phyloP scores from a whole-genome alignment of 1,140 invertebrate genomes.

The Trachymyrmex cornetzi region DNA sequence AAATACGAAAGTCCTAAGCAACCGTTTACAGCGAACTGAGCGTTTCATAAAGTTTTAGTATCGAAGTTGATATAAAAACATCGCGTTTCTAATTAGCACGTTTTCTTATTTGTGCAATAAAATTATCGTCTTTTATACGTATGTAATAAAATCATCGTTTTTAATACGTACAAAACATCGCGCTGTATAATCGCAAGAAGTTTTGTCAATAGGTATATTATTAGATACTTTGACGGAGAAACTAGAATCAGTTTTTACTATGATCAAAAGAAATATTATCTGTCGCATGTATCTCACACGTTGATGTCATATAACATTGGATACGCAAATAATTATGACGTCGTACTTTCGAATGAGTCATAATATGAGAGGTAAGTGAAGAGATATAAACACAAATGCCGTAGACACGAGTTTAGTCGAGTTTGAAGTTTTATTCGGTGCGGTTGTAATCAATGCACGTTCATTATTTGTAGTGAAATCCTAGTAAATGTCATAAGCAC shows the following conservation, averaged over 20 bases:
- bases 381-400: neutral
- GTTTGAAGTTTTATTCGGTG: constrained; percentile 28
- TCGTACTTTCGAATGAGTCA: constrained; percentile 42
- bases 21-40: neutral
- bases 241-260: constrained; percentile 3
- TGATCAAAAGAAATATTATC: neutral
- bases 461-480: constrained; percentile 22
- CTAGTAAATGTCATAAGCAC: neutral
- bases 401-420: neutral
- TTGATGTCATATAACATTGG: neutral
- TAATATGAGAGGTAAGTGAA: constrained; percentile 12
- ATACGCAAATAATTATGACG: constrained; percentile 17
- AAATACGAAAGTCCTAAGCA: neutral
- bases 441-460: neutral
- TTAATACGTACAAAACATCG: neutral
- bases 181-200: neutral
- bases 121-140: neutral
- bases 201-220: neutral
- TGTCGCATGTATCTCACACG: neutral
- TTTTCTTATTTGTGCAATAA: neutral
- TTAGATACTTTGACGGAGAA: neutral
- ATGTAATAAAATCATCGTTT: neutral
- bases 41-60: constrained; percentile 17
- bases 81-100: neutral
- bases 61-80: neutral